A percentile compares a stretch with the other conserved stretches of the same genome.
phyloP scores from a whole-genome alignment of 2,113 vertebrate species.

The Dendropsophus ebraccatus region DNA sequence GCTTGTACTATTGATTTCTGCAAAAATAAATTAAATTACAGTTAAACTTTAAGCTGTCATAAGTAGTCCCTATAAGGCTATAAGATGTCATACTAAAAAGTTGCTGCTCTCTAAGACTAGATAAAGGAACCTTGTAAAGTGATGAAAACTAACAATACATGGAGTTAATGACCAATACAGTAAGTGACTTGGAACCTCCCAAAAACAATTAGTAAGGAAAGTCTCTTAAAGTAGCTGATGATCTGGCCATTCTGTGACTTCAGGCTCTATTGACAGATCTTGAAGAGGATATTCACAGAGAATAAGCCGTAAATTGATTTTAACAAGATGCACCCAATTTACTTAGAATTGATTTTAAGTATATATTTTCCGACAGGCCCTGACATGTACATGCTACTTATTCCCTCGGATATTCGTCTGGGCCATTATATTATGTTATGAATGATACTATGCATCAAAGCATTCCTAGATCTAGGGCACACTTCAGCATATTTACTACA shows the following conservation, averaged over 20 bases:
- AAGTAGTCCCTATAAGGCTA: neutral
- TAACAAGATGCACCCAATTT: slow-evolving; percentile 18
- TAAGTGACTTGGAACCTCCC: slow-evolving; percentile 24
- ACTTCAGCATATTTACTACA: neutral
- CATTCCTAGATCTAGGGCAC: neutral
- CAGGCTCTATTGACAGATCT: slow-evolving; percentile 34
- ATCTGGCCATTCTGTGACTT: slow-evolving; percentile 9
- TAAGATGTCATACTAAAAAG: neutral
- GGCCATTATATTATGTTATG: neutral
- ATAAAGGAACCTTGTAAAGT: neutral
- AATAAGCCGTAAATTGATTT: slow-evolving; percentile 48
- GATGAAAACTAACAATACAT: neutral
- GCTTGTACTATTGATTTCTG: too few species aligned
- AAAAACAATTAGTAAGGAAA: slow-evolving; percentile 36
- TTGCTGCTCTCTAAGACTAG: neutral
- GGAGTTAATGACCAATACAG: neutral
- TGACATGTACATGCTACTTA: neutral
- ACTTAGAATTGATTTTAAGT: slow-evolving; percentile 12
- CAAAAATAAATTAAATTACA: too few species aligned
- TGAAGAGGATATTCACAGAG: slow-evolving; percentile 24
- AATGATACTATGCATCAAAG: slow-evolving; percentile 18
- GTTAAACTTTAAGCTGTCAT: neutral
- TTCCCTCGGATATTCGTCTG: neutral
- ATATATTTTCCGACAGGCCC: slow-evolving; percentile 2
- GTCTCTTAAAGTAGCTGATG: slow-evolving; percentile 10